Evolutionary conservation across 53 echinoderm and acorn worm species (phyloP).

Genomic region (Echinometra lucunter): DNA sequence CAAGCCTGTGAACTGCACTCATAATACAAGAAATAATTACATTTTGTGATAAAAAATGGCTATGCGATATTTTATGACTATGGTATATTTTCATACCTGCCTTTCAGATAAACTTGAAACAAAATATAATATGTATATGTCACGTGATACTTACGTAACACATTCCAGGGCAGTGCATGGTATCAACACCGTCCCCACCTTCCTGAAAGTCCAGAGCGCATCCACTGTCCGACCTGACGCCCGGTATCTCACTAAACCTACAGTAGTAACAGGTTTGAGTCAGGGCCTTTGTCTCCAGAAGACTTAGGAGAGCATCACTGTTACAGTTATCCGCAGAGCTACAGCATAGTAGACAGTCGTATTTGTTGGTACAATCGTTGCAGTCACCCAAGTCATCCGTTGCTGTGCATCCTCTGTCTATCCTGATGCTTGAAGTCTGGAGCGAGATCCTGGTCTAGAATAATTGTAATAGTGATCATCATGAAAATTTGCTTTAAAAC

Average conservation of each 20-base stretch:
- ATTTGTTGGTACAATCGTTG: slow-evolving; percentile 47
- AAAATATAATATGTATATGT: no score
- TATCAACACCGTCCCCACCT: neutral
- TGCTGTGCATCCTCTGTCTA: neutral
- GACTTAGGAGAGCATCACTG: neutral
- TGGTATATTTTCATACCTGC: no score
- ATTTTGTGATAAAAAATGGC: no score
- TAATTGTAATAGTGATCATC: neutral
- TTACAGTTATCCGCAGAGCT: slow-evolving; percentile 24
- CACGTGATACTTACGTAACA: slow-evolving; percentile 47
- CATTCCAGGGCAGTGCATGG: slow-evolving; percentile 49
- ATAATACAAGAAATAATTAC: no score
- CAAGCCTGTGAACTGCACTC: no score
- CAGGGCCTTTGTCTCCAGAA: slow-evolving; percentile 17
- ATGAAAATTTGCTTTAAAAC: no score
- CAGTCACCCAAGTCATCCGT: neutral
- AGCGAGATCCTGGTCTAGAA: neutral
- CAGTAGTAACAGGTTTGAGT: slow-evolving; percentile 53
- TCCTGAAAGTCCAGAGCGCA: slow-evolving; percentile 15
- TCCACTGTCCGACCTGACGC: slow-evolving; percentile 16
- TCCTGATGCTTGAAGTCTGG: neutral
- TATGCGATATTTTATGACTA: no score
- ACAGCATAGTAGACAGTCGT: slow-evolving; percentile 45
- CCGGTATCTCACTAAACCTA: slow-evolving; percentile 51
- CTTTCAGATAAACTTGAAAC: no score